Evolutionary conservation across 23 tunicate species (phyloP), one percentile per base, ranked within the genome.

Genomic region (Botrylloides violaceus): DNA sequence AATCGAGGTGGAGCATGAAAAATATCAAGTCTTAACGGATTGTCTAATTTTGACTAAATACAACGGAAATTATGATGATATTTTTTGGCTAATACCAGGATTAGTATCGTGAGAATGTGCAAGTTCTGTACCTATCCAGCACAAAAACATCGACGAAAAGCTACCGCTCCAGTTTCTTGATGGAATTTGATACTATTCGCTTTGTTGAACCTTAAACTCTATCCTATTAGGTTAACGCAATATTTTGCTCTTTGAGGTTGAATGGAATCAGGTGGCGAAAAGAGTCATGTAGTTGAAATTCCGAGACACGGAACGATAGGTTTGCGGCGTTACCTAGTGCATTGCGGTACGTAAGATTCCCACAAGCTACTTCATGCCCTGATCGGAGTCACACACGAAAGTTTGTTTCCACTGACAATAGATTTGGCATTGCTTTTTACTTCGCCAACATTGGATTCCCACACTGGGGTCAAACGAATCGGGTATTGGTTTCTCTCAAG

Each of bases 331-430:
- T n/a, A 15, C 53, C 15, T 15, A 43, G 15, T 43, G 12, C 15
- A 43, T 43, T 43, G 53, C 9, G 15, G n/a, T 7, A 43, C 15
- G 15, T 15, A 43, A 43, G 53, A 15, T 43, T 43, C 53, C 15
- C 9, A 15, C 15, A 43, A 43, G 15, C 12, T 15, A 43, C 53
- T 15, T 7, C 53, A 43, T 43, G 15, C 53, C 15, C 15, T 43
- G 12, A 7, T 43, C 53, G 15, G 12, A 43, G 53, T 43, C 53
- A 9, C 53, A 43, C 53, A 43, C 53, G 53, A 43, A 43, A 43
- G 53, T 43, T 43, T 43, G 53, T 43, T 43, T 43, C 53, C 53
- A 43, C 15, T 43, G 53, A 43, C 53, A 43, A 43, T 43, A 43
- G 53, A 43, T 43, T 43, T 43, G 53, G 53, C 53, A 43, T 43